Evolutionary conservation across 92 coral and sea anemone genomes (phyloP).

Genomic region (Desmophyllum pertusum): DNA sequence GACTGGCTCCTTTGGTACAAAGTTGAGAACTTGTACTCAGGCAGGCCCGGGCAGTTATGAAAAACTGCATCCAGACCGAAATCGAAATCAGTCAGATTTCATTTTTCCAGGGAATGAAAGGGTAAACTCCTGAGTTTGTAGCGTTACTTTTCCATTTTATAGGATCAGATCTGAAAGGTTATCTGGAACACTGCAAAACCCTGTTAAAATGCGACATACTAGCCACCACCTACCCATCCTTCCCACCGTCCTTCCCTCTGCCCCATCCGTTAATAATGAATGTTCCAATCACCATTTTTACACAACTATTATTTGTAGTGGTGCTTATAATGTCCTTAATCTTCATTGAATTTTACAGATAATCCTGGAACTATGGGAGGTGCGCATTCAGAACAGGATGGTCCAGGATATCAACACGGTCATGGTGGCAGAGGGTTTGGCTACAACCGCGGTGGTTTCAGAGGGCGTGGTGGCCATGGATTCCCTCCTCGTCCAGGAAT

Average conservation of each 20-base stretch:
- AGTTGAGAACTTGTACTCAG: no score
- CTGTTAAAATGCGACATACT: no score
- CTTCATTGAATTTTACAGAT: conserved; percentile 38
- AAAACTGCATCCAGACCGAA: no score
- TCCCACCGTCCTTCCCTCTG: background rate
- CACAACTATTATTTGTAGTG: background rate
- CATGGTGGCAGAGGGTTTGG: conserved; percentile 83
- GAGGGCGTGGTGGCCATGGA: conserved; percentile 97
- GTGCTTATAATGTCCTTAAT: background rate
- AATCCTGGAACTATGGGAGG: conserved; percentile 68
- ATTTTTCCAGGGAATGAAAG: no score
- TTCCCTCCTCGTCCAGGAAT: conserved; percentile 87
- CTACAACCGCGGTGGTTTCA: conserved; percentile 77
- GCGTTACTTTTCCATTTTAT: no score
- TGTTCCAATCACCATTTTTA: background rate
- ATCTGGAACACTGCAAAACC: no score
- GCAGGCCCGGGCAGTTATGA: no score
- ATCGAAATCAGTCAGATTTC: no score
- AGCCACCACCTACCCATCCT: no score
- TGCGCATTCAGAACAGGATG: conserved; percentile 44
- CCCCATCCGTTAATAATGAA: background rate
- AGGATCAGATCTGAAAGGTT: no score
- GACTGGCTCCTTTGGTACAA: no score
- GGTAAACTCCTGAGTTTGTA: no score
- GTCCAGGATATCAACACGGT: conserved; percentile 55